These are phyloP conservation scores for Tillus elongatus DNA, from an alignment of 2,888 invertebrate genomes.

Conservation along the genomic window DNA sequence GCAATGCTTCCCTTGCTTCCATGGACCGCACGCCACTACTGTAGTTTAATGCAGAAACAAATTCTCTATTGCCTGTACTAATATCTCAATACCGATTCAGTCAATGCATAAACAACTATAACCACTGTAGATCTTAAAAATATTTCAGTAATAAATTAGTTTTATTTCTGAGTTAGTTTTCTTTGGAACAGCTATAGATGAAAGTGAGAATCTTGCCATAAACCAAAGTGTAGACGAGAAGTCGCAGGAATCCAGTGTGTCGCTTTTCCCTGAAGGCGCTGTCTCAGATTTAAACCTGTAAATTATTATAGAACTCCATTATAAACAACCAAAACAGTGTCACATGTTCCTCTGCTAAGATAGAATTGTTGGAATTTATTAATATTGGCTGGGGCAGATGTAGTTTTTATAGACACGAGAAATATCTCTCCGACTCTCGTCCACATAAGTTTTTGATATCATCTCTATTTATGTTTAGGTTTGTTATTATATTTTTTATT, in stretches of 20 bases:
- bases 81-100: too few relatives aligned
- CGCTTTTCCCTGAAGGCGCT: slow-evolving; percentile 33
- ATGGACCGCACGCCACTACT: too few relatives aligned
- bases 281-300: slow-evolving; percentile 19
- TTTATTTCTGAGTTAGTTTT: too few relatives aligned
- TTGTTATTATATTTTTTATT: slow-evolving; percentile 1
- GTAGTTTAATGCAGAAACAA: too few relatives aligned
- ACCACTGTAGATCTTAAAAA: too few relatives aligned
- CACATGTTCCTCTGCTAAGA: slow-evolving; percentile 27
- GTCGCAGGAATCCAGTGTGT: slow-evolving; percentile 19
- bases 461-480: slow-evolving; percentile 16
- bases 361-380: slow-evolving; percentile 31
- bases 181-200: too few relatives aligned
- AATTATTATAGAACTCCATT: slow-evolving; percentile 31
- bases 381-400: slow-evolving; percentile 27
- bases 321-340: slow-evolving; percentile 33
- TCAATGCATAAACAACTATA: too few relatives aligned
- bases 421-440: slow-evolving; percentile 12
- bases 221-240: slow-evolving; percentile 6
- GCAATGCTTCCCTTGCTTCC: too few relatives aligned
- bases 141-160: too few relatives aligned
- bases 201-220: too few relatives aligned
- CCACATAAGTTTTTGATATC: slow-evolving; percentile 26
- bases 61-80: too few relatives aligned
- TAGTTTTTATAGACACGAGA: slow-evolving; percentile 21